A percentile compares a stretch with the other conserved stretches of the same genome.
phyloP scores from a whole-genome alignment of 2,888 invertebrate genomes.

The Cheilosia impressa region DNA sequence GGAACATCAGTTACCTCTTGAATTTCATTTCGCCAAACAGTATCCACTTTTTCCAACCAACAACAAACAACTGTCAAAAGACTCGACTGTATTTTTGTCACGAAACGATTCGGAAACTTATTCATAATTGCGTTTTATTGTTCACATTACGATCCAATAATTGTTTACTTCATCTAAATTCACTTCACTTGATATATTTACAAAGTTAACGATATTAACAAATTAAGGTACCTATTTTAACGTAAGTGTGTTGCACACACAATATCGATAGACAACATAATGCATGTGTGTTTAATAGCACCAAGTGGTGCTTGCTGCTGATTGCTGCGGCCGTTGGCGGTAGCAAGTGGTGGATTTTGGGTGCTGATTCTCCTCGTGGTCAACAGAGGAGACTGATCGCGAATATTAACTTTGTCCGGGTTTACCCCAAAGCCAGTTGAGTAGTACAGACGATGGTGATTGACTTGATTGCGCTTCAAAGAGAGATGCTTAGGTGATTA shows the following conservation, averaged over 20 bases:
- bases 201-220: conserved; percentile 43
- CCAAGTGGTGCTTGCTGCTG: conserved; percentile 39
- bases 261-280: conserved; percentile 5
- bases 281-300: conserved; percentile 29
- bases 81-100: background rate
- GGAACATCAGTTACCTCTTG: too few species aligned
- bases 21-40: too few species aligned
- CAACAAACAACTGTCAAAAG: too few species aligned
- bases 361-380: conserved; percentile 43
- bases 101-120: conserved; percentile 1
- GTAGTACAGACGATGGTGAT: conserved; percentile 90
- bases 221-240: conserved; percentile 49
- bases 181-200: conserved; percentile 53
- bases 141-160: conserved; percentile 51
- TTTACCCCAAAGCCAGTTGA: conserved; percentile 93
- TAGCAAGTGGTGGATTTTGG: conserved; percentile 19
- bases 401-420: conserved; percentile 79
- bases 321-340: conserved; percentile 10
- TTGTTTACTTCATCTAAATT: conserved; percentile 29
- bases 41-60: too few species aligned
- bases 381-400: conserved; percentile 54
- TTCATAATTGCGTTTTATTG: conserved; percentile 36
- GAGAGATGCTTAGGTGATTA: background rate
- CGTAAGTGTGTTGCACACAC: conserved; percentile 16
- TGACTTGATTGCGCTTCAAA: conserved; percentile 89